phyloP scores from a whole-genome alignment of 2,113 vertebrate species.

The Mionectes macconnelli region DNA sequence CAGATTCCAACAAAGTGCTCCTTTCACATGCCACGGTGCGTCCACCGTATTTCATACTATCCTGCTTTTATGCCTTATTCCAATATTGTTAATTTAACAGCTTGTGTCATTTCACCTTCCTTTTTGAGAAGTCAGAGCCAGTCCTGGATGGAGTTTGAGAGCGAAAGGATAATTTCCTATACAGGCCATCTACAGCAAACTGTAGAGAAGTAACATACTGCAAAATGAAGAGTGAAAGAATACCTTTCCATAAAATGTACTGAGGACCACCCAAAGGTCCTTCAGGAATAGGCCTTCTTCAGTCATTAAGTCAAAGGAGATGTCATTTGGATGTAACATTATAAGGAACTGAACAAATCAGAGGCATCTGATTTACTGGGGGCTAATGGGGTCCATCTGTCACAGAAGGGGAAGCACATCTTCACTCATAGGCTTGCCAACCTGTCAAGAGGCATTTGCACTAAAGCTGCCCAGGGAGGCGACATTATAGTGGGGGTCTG shows the following conservation, averaged over 20 bases:
- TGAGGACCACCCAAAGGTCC: rapidly evolving
- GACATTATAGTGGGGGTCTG: background rate
- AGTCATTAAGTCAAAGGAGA: background rate
- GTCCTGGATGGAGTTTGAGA: background rate
- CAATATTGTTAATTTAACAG: background rate
- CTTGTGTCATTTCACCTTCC: background rate
- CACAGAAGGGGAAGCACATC: background rate
- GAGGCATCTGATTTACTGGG: background rate
- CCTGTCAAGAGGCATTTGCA: background rate
- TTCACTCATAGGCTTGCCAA: background rate
- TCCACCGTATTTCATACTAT: background rate
- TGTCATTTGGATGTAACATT: background rate
- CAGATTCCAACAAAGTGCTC: background rate
- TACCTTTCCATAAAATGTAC: background rate
- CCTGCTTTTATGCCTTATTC: background rate
- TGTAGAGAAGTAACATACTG: background rate
- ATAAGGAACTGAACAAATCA: background rate
- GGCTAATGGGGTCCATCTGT: background rate
- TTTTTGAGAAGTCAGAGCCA: background rate
- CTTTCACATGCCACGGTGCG: background rate
- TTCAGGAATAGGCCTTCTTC: background rate
- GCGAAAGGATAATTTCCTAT: background rate
- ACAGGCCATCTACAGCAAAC: background rate
- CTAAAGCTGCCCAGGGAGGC: background rate
- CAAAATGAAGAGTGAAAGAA: background rate